Percentiles rank a stretch among this genome's conserved stretches.
These are phyloP conservation scores for Bellardia bayeri DNA, from an alignment of 2,888 invertebrate species.

Conservation along the genomic window DNA sequence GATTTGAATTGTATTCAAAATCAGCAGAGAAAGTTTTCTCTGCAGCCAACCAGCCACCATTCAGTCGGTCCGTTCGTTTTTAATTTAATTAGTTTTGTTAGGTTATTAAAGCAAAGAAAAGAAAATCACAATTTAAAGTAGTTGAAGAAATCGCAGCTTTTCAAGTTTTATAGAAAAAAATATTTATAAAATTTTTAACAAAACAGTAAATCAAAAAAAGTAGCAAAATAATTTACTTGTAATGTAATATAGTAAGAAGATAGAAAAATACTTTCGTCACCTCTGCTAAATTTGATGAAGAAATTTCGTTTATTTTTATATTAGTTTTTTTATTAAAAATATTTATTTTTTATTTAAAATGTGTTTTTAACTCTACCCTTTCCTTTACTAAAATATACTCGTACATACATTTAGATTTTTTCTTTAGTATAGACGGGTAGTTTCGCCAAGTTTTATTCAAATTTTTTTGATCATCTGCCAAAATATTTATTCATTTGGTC, in stretches of 20 bases:
- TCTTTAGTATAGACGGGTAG: constrained; percentile 38
- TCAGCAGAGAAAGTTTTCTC: constrained; percentile 50
- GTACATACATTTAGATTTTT: neutral
- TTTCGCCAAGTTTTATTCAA: constrained; percentile 46
- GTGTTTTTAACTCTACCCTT: neutral
- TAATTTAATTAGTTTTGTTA: constrained; percentile 61
- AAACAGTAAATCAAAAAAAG: neutral
- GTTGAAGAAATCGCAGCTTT: neutral
- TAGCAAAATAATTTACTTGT: neutral
- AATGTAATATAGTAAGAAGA: too few relatives aligned
- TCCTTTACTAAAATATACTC: neutral
- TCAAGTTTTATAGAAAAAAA: neutral
- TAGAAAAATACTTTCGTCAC: too few relatives aligned
- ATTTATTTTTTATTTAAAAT: constrained; percentile 5
- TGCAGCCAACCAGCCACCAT: constrained; percentile 1
- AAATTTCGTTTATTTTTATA: too few relatives aligned
- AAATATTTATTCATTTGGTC: constrained; percentile 38
- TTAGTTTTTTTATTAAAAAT: neutral
- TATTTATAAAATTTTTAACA: neutral
- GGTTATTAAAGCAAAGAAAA: constrained; percentile 8
- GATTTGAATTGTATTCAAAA: constrained; percentile 44
- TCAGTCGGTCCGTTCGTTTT: constrained; percentile 38
- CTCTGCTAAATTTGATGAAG: too few relatives aligned
- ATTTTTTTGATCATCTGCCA: constrained; percentile 48
- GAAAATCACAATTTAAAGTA: constrained; percentile 2